Evolutionary conservation across 2,113 vertebrate species (phyloP).

Genomic region (Patagioenas fasciata): DNA sequence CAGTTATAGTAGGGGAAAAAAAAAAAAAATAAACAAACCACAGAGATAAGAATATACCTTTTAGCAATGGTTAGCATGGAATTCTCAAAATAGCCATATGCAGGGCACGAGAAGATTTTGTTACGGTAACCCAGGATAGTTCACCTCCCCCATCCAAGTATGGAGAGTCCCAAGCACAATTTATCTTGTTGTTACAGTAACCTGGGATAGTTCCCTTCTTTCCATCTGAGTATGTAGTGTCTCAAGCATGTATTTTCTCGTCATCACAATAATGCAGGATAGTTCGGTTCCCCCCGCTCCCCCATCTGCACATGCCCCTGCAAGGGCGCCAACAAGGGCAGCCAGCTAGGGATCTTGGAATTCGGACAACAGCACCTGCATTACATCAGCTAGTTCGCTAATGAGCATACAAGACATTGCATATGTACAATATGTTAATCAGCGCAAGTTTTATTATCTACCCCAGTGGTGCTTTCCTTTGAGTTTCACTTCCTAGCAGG

Average conservation of each 20-base stretch:
- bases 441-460: not conserved
- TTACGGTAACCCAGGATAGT: too few relatives aligned
- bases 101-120: not conserved
- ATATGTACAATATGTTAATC: not conserved
- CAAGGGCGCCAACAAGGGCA: not conserved
- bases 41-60: not conserved
- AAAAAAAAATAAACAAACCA: too few relatives aligned
- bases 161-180: not conserved
- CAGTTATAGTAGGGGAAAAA: not conserved
- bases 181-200: not conserved
- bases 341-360: not conserved
- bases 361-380: not conserved
- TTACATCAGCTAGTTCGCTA: not conserved
- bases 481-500: too few relatives aligned
- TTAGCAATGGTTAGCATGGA: not conserved
- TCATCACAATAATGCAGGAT: not conserved
- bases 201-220: too few relatives aligned
- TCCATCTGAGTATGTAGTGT: too few relatives aligned
- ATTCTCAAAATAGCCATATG: not conserved
- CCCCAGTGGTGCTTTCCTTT: too few relatives aligned
- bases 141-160: too few relatives aligned
- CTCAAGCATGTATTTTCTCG: not conserved
- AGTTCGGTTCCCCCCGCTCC: not conserved
- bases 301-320: not conserved
- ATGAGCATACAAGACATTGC: not conserved